These are phyloP conservation scores for Phasia obesa DNA, from an alignment of 2,888 invertebrate genomes.

Conservation along the genomic window DNA sequence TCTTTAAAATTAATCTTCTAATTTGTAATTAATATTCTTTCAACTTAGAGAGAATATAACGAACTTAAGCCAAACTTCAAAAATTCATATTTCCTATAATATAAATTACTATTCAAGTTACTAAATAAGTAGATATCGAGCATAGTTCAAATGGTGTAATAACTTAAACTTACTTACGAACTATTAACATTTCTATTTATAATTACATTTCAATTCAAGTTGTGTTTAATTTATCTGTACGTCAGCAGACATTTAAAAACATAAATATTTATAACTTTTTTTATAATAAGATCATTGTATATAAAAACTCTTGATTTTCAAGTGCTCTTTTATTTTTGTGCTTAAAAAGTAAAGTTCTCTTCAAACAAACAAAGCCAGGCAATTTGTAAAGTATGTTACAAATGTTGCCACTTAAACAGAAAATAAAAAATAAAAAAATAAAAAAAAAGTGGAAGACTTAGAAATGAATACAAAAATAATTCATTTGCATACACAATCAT, in stretches of 20 bases:
- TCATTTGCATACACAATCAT: background rate
- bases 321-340: constrained; percentile 56
- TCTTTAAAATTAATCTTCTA: no score
- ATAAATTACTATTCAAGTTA: no score
- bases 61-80: no score
- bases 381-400: constrained; percentile 55
- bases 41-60: no score
- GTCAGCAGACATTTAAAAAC: background rate
- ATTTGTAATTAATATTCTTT: no score
- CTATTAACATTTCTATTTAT: background rate
- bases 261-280: background rate
- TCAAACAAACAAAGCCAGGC: constrained; percentile 47
- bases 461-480: background rate
- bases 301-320: constrained; percentile 40
- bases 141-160: no score
- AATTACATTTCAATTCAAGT: background rate
- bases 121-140: no score
- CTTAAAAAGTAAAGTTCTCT: constrained; percentile 39
- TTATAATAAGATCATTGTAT: constrained; percentile 41
- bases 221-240: background rate
- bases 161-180: no score
- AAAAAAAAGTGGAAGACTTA: background rate
- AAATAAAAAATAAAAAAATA: constrained; percentile 30
- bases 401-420: constrained; percentile 56
- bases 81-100: no score